These are phyloP conservation scores for Marronus borbonicus DNA, from an alignment of 2,888 invertebrate species.

Conservation along the genomic window DNA sequence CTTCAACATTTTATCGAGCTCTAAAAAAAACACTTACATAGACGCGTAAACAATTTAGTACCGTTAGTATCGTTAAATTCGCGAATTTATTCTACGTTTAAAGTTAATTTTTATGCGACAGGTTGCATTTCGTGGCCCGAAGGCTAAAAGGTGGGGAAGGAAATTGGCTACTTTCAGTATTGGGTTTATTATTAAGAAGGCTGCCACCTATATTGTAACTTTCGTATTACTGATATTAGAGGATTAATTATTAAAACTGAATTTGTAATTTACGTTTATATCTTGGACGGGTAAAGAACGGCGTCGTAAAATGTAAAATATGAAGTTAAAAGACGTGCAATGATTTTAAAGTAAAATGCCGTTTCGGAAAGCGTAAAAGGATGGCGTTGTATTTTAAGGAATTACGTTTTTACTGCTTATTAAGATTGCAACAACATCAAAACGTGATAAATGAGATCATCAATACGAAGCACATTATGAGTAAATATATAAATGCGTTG, in stretches of 20 bases:
- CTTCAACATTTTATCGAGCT: constrained; percentile 4
- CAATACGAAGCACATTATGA: too few species aligned
- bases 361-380: too few species aligned
- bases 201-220: too few species aligned
- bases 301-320: neutral
- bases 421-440: too few species aligned
- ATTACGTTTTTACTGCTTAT: too few species aligned
- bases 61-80: neutral
- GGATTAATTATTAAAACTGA: constrained; percentile 24
- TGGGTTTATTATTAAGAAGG: neutral
- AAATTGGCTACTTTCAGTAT: neutral
- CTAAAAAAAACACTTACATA: neutral
- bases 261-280: constrained; percentile 27
- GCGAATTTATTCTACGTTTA: constrained; percentile 1
- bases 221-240: neutral
- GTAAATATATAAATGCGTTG: too few species aligned
- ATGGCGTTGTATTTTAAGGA: too few species aligned
- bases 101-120: constrained; percentile 35
- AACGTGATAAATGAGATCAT: too few species aligned
- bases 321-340: too few species aligned
- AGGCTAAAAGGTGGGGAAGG: neutral
- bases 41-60: constrained; percentile 17
- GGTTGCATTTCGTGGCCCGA: constrained; percentile 8
- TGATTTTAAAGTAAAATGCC: too few species aligned
- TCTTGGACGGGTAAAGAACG: neutral